Base-by-base conservation (phyloP, 2,113 vertebrate species). In the Phalacrocorax pelagicus region DNA sequence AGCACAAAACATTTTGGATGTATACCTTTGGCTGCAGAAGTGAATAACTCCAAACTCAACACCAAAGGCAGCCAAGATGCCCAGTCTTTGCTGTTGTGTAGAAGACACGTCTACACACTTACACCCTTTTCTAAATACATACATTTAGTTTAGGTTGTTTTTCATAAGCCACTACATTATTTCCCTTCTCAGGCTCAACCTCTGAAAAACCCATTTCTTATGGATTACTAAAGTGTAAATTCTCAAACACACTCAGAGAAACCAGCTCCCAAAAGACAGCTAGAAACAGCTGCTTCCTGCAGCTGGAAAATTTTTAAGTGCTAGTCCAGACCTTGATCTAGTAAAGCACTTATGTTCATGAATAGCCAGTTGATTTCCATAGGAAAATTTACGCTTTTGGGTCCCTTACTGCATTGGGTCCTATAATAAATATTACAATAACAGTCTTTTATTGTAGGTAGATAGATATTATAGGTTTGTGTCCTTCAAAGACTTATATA, bases 1-100 rank as follows among this genome's bases (percentile, higher is more conserved):
- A 85, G 40, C 44, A 52, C 40, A 12, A 30, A 75, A 73, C 16
- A 5, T 91, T 97, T 90, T 52, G 49, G 65, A 36, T 67, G 71
- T 57, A 66, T n/a, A 88, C 42, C 71, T 96, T 95, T 94, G 89
- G 83, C 93, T 94, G 88, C 89, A 69, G 75, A 95, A 97, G 71
- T 57, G 79, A 90, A 11, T 92, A 96, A 96, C 88, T 93, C 62
- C 27, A 77, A 97, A 88, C 94, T 74, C 81, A 81, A 92, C 71
- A 86, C 92, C 66, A 82, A 95, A 97, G 75, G 93, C 72, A 78
- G 15, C n/a, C 66, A 51, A 63, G 18, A 61, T 86, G 46, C 71
- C 67, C 55, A 42, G 54, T 62, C 84, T 89, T 94, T 90, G 69
- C 86, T 96, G 78, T 46, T 73, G 58, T 54, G 54, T 69, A 38